A percentile compares a stretch with the other conserved stretches of the same genome.
Evolutionary conservation across 23 tunicate species (phyloP).

Genomic region (Diplosoma virens): DNA sequence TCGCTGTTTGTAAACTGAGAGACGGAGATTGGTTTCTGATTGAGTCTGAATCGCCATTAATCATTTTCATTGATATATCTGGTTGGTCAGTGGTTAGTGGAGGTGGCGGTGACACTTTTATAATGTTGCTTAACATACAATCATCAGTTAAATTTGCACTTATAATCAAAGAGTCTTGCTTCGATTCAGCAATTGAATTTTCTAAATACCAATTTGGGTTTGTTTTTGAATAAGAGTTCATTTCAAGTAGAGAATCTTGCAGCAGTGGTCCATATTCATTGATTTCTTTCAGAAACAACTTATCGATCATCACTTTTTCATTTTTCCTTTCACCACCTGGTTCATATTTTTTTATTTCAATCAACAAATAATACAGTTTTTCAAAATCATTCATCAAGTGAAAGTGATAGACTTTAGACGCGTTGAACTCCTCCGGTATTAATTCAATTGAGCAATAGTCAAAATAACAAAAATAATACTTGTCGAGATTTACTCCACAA

Average conservation of each 20-base stretch:
- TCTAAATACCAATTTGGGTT: constrained; percentile 45
- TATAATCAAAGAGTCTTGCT: too few relatives aligned
- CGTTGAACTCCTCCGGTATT: constrained; percentile 32
- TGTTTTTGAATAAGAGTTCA: constrained; percentile 10
- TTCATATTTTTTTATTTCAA: constrained; percentile 28
- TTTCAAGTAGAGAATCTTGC: constrained; percentile 14
- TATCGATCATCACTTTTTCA: neutral
- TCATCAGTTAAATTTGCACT: too few relatives aligned
- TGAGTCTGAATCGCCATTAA: too few relatives aligned
- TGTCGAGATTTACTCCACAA: constrained; percentile 26
- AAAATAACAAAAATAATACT: constrained; percentile 51
- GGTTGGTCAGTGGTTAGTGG: too few relatives aligned
- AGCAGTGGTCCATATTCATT: constrained; percentile 42
- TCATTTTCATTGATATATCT: too few relatives aligned
- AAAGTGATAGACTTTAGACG: constrained; percentile 17
- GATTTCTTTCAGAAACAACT: constrained; percentile 12
- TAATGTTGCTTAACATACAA: too few relatives aligned
- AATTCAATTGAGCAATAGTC: constrained; percentile 33
- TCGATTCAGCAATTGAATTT: too few relatives aligned
- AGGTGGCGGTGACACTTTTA: too few relatives aligned
- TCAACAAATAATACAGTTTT: constrained; percentile 37
- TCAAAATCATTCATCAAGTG: constrained; percentile 58
- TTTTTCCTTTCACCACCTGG: neutral
- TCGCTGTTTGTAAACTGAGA: too few relatives aligned
- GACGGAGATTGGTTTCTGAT: too few relatives aligned